Evolutionary conservation across 2,797 vertebrate species (phyloP).

Genomic region (Sebastiscus albofasciatus): DNA sequence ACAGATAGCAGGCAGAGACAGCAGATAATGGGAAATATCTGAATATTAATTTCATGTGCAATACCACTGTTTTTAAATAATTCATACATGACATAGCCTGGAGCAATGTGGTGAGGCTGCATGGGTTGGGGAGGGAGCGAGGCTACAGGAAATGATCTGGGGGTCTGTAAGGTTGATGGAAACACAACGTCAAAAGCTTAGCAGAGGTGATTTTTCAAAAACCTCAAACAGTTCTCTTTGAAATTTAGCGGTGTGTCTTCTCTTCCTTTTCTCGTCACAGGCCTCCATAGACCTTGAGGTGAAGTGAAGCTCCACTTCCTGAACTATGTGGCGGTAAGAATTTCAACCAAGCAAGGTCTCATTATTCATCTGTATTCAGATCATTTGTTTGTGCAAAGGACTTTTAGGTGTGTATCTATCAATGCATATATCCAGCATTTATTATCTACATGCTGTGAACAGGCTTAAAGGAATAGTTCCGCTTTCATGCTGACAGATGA

Average conservation of each 20-base stretch:
- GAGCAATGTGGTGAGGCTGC: slow-evolving; percentile 51
- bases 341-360: not conserved
- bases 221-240: not conserved
- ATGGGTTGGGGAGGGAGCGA: slow-evolving; percentile 17
- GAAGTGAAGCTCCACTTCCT: not conserved
- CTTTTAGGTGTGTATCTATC: not conserved
- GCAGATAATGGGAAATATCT: slow-evolving; percentile 56
- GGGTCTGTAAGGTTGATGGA: slow-evolving; percentile 26
- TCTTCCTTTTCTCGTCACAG: not conserved
- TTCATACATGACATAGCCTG: slow-evolving; percentile 75
- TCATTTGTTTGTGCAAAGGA: not conserved
- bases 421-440: not conserved
- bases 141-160: slow-evolving; percentile 28
- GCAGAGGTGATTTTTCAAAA: slow-evolving; percentile 12
- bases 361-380: not conserved
- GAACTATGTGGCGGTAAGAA: not conserved
- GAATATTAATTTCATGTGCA: slow-evolving; percentile 74
- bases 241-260: not conserved
- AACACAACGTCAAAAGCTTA: slow-evolving; percentile 22
- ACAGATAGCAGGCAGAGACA: slow-evolving; percentile 51
- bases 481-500: not conserved
- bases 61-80: slow-evolving; percentile 75
- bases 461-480: not conserved
- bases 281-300: not conserved
- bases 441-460: not conserved